Conservation (phyloP, 2,888 invertebrate species). For the Automeris io region DNA sequence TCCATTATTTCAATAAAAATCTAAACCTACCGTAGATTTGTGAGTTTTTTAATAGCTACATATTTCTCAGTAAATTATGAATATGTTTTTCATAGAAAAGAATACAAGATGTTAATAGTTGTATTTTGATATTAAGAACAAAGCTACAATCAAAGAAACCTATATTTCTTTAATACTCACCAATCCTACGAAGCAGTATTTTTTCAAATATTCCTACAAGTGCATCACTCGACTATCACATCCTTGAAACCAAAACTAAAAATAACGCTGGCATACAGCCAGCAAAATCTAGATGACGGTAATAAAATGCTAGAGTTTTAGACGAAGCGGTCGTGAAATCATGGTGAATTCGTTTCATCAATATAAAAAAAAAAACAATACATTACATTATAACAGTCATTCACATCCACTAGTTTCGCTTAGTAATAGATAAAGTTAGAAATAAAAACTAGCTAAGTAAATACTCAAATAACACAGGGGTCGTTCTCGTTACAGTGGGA, state of each 20-base stretch:
- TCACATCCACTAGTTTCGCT: constrained; percentile 17
- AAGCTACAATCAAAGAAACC: no score
- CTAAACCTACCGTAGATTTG: no score
- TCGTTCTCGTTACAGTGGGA: no score
- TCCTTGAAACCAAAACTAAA: constrained; percentile 40
- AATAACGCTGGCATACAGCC: constrained; percentile 36
- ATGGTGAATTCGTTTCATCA: constrained; percentile 16
- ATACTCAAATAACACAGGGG: no score
- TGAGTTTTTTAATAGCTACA: no score
- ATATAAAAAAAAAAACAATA: constrained; percentile 20
- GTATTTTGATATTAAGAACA: no score
- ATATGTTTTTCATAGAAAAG: no score
- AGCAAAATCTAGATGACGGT: constrained; percentile 32
- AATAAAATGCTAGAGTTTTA: constrained; percentile 40
- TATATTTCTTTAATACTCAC: no score
- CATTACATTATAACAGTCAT: constrained; percentile 41
- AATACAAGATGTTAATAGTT: no score
- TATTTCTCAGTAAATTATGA: no score
- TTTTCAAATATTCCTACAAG: constrained; percentile 3
- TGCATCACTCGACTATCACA: constrained; percentile 28
- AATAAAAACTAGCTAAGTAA: not conserved
- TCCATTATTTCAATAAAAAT: no score
- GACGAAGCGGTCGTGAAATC: constrained; percentile 31
- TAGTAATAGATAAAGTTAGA: not conserved
- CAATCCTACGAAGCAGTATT: not conserved